Conservation (phyloP, 2,113 vertebrate species). For the Mustela nigripes region DNA sequence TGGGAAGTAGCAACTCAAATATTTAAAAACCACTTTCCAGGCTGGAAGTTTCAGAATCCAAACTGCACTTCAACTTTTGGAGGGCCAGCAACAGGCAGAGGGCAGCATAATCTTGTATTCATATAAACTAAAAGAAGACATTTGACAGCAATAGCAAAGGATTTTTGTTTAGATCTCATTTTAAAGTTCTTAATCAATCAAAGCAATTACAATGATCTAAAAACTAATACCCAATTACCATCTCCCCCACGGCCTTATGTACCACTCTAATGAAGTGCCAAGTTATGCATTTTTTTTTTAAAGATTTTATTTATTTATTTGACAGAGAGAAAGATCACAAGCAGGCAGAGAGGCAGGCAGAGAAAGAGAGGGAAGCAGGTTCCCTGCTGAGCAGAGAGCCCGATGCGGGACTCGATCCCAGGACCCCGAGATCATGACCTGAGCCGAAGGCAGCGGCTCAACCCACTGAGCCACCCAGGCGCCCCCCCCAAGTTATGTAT, state of each 20-base stretch:
- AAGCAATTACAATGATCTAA: neutral
- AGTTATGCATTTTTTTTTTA: neutral
- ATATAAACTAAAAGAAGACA: neutral
- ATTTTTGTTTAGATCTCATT: constrained; percentile 5
- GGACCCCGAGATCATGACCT: too few species aligned
- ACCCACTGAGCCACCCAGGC: too few species aligned
- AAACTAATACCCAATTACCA: neutral
- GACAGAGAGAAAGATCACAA: too few species aligned
- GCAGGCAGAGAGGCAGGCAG: too few species aligned
- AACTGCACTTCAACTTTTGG: neutral
- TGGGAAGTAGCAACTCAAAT: neutral
- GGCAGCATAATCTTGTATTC: constrained; percentile 83
- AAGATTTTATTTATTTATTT: too few species aligned
- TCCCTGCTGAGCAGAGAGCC: too few species aligned
- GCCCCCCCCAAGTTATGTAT: neutral
- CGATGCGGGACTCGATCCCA: too few species aligned
- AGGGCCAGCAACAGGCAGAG: constrained; percentile 75
- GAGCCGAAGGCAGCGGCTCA: too few species aligned
- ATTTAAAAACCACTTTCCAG: neutral
- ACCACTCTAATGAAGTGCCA: neutral
- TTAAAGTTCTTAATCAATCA: neutral
- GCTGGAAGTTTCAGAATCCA: neutral
- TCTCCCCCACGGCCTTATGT: neutral
- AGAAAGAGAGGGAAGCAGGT: too few species aligned
- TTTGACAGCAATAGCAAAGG: neutral